These are phyloP conservation scores for Peromyscus eremicus DNA, from an alignment of 2,797 vertebrate genomes.

Conservation along the genomic window DNA sequence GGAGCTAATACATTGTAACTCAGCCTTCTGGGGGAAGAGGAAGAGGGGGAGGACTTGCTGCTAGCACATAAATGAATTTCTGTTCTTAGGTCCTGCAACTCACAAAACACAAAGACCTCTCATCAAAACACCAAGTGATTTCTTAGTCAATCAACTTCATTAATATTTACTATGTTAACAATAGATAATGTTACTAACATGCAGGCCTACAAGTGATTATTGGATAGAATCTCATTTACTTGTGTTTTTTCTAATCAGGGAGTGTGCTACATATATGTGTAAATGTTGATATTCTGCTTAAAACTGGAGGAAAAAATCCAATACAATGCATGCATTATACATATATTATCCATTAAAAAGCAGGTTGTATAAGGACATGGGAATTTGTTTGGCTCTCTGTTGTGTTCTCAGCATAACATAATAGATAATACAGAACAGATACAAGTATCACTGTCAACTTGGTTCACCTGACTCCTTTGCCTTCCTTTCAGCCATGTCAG, in stretches of 20 bases:
- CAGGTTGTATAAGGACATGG: neutral
- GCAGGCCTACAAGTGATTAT: neutral
- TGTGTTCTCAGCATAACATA: neutral
- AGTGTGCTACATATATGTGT: neutral
- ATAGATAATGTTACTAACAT: neutral
- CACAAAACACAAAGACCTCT: neutral
- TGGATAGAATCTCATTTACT: neutral
- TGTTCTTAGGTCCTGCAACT: neutral
- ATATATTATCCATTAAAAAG: neutral
- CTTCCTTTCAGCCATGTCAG: neutral
- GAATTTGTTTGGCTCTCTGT: neutral
- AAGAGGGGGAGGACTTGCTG: neutral
- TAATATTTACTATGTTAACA: neutral
- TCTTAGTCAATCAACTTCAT: neutral
- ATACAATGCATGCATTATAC: neutral
- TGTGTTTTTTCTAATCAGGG: neutral
- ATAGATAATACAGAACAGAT: neutral
- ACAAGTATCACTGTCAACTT: neutral
- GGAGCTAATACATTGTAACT: neutral
- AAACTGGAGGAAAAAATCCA: constrained; percentile 40
- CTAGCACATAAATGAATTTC: neutral
- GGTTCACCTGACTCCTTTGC: neutral
- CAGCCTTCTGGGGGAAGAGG: neutral
- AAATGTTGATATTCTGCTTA: constrained; percentile 1
- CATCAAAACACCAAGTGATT: neutral